Conservation (phyloP, 1,140 invertebrate species). For the Achatina immaculata region DNA sequence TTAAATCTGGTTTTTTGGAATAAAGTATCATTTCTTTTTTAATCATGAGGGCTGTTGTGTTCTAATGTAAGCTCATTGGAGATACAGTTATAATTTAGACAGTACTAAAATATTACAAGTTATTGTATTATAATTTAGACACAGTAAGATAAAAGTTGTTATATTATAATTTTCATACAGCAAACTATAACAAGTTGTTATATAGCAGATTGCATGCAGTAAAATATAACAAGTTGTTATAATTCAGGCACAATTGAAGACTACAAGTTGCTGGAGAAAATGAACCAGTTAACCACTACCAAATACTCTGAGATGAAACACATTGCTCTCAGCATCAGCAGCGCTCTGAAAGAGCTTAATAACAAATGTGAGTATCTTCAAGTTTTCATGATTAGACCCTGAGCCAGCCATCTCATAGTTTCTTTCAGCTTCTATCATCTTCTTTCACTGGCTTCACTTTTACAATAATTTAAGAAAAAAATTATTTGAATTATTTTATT, state of each 20-base stretch:
- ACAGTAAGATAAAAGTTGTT: background rate
- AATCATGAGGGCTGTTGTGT: too few species aligned
- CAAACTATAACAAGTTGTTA: background rate
- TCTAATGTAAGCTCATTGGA: too few species aligned
- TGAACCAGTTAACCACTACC: constrained; percentile 68
- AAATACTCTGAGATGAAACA: constrained; percentile 71
- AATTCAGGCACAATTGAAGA: constrained; percentile 68
- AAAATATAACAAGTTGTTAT: background rate
- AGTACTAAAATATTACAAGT: background rate
- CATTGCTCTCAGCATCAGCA: constrained; percentile 62
- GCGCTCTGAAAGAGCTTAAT: constrained; percentile 66
- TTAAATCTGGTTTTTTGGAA: too few species aligned
- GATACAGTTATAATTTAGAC: too few species aligned
- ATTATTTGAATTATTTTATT: too few species aligned
- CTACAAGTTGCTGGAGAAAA: constrained; percentile 69
- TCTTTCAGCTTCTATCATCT: too few species aligned
- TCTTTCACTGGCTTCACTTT: too few species aligned
- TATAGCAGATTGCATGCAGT: background rate
- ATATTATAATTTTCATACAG: background rate
- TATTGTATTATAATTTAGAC: background rate
- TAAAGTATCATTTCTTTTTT: too few species aligned
- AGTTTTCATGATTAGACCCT: background rate
- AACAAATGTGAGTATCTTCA: constrained; percentile 66
- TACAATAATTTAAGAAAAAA: too few species aligned
- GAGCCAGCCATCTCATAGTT: background rate